These are phyloP conservation scores for Aphyosemion australe DNA, from an alignment of 2,113 vertebrate genomes.

Conservation along the genomic window DNA sequence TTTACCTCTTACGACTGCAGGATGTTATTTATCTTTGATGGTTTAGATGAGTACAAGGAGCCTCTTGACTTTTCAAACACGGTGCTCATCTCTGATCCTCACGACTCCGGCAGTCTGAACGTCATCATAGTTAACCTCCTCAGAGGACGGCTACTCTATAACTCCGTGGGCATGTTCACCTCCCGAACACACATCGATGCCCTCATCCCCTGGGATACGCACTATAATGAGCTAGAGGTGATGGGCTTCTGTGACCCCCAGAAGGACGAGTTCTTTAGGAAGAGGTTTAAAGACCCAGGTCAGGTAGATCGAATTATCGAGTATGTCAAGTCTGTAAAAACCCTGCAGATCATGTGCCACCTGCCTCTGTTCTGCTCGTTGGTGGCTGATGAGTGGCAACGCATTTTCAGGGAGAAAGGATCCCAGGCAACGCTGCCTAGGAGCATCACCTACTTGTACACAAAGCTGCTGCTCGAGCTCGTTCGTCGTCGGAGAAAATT, in stretches of 20 bases:
- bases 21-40: constrained; percentile 75
- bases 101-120: constrained; percentile 11
- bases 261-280: constrained; percentile 71
- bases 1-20: constrained; percentile 42
- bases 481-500: constrained; percentile 11
- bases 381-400: constrained; percentile 52
- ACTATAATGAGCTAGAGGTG: constrained; percentile 59
- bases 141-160: constrained; percentile 57
- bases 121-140: constrained; percentile 72
- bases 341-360: constrained; percentile 77
- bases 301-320: constrained; percentile 62
- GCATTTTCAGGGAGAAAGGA: constrained; percentile 24
- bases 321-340: constrained; percentile 59
- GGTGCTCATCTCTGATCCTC: constrained; percentile 29
- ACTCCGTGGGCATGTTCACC: constrained; percentile 37
- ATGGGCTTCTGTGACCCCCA: constrained; percentile 65
- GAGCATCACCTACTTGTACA: constrained; percentile 72
- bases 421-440: constrained; percentile 41
- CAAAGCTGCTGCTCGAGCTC: constrained; percentile 61
- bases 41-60: constrained; percentile 66
- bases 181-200: constrained; percentile 37
- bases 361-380: constrained; percentile 76
- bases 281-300: constrained; percentile 50
- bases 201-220: constrained; percentile 54
- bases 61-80: constrained; percentile 60